Evolutionary conservation across 2,797 vertebrate genomes (phyloP), one percentile per base, ranked within the genome.

Genomic region (Microctenopoma stevenorrisi): DNA sequence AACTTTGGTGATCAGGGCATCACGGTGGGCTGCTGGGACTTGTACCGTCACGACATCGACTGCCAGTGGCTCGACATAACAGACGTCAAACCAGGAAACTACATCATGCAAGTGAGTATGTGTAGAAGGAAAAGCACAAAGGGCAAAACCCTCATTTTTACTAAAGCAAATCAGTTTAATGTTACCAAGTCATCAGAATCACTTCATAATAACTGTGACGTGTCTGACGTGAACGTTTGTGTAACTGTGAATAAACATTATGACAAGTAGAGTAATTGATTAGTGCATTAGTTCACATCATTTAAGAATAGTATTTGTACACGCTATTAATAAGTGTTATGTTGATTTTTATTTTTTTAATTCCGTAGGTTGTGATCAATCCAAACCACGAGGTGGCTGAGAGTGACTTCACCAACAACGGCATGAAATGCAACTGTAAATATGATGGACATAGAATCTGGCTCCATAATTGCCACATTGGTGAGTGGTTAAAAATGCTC

Each of bases 1-100:
- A 99, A 99, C 92, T 99, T 99, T 1, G 98, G 98, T 1, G 97
- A 99, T 67, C 98, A 99, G 88, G 98, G 98, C 80, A 97, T 99
- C 94, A 98, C 98, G 0, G 97, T 98, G 81, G 97, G 97, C 71
- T 99, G 98, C 93, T 98, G 96, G 97, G 98, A 99, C 85, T 81
- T 97, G 77, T 99, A 99, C 78, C 93, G 97, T 0, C 97, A 99
- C 0, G 98, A 99, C 88, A 99, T 99, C 0, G 98, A 99, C 94
- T 99, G 97, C 78, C 98, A 99, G 78, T 98, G 97, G 98, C 96
- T 98, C 0, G 98, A 99, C 88, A 98, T 99, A 88, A 96, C 96
- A 0, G 98, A 99, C 0, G 90, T 99, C 74, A 97, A 94, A 78
- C 96, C 98, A 2, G 98, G 98, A 81, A 98, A 98, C 89, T 99